Evolutionary conservation across 2,113 vertebrate genomes (phyloP).

Genomic region (Pimephales promelas): DNA sequence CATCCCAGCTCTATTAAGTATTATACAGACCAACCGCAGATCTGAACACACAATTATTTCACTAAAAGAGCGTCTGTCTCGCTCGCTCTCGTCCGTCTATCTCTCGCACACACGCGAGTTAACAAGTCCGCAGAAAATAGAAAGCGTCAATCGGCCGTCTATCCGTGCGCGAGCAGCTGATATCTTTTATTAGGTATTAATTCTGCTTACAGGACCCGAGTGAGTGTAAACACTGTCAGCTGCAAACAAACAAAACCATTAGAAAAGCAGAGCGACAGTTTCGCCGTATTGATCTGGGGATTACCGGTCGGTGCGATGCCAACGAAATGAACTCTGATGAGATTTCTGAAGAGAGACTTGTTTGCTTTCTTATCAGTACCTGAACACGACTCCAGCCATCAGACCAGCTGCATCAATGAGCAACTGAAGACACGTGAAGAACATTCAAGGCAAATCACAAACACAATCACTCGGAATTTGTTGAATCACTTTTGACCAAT

Average conservation of each 20-base stretch:
- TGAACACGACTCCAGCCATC: too few species aligned
- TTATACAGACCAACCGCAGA: constrained; percentile 71
- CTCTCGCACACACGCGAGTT: constrained; percentile 52
- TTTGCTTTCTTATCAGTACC: too few species aligned
- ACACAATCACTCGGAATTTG: too few species aligned
- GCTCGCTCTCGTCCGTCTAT: background rate
- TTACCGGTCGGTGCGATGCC: background rate
- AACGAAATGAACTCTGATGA: background rate
- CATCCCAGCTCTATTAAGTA: constrained; percentile 77
- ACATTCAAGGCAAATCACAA: too few species aligned
- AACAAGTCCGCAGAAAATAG: constrained; percentile 63
- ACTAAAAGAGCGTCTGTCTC: background rate
- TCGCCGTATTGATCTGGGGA: background rate
- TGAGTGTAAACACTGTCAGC: constrained; percentile 71
- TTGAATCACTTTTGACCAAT: too few species aligned
- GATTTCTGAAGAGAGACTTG: background rate
- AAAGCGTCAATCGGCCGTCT: constrained; percentile 57
- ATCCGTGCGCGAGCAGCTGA: constrained; percentile 32
- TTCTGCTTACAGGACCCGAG: constrained; percentile 65
- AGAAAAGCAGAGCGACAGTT: constrained; percentile 38
- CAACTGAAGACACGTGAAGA: too few species aligned
- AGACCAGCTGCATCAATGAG: too few species aligned
- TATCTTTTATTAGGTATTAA: constrained; percentile 64
- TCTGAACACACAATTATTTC: constrained; percentile 63
- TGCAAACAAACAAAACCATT: constrained; percentile 67